These are phyloP conservation scores for Carassius auratus DNA, from an alignment of 2,113 vertebrate genomes.

Conservation along the genomic window DNA sequence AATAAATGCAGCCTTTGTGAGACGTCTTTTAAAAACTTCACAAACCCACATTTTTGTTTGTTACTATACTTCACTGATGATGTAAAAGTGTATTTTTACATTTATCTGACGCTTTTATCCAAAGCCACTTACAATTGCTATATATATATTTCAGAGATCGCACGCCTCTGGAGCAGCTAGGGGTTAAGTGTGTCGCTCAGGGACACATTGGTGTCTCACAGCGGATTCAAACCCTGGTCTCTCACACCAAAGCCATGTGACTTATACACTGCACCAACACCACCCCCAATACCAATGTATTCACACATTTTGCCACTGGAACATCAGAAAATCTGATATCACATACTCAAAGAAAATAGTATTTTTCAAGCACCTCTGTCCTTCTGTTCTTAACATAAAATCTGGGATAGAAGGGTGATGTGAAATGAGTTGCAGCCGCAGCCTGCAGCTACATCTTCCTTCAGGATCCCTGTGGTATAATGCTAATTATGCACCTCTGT, in stretches of 20 bases:
- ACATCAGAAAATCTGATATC: not conserved
- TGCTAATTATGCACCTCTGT: slow-evolving; percentile 2
- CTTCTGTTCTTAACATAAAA: slow-evolving; percentile 1
- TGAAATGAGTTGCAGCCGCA: not conserved
- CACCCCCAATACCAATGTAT: not conserved
- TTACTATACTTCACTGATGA: not conserved
- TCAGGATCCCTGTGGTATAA: not conserved
- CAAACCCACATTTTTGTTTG: not conserved
- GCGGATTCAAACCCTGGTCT: too few species aligned
- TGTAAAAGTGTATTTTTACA: not conserved
- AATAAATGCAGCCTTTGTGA: not conserved
- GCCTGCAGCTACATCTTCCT: slow-evolving; percentile 6
- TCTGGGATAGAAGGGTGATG: slow-evolving; percentile 4
- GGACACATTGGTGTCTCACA: too few species aligned
- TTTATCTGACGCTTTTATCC: too few species aligned
- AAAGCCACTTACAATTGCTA: too few species aligned
- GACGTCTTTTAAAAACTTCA: not conserved
- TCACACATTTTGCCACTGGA: not conserved
- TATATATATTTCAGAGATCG: too few species aligned
- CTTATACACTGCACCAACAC: too few species aligned
- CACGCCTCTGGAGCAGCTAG: too few species aligned
- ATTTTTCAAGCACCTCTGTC: not conserved
- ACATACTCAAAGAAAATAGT: not conserved
- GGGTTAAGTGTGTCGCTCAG: too few species aligned
- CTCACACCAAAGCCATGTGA: too few species aligned